Conservation (phyloP, 2,797 vertebrate genomes). For the Enoplosus armatus region DNA sequence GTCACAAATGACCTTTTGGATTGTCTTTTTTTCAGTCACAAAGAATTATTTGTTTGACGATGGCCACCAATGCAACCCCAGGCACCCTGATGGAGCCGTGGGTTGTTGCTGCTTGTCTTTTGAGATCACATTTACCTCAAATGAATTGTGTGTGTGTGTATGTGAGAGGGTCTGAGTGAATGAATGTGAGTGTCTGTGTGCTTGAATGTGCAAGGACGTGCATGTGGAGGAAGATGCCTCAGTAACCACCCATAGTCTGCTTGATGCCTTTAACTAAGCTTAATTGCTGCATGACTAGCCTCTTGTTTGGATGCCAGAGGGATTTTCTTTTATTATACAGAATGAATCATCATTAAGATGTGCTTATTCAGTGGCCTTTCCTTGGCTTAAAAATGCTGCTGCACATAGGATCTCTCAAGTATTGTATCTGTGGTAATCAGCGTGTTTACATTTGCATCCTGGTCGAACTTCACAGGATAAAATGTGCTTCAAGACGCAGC, state of each 20-base stretch:
- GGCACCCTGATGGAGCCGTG: conserved; percentile 75
- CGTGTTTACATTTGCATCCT: conserved; percentile 49
- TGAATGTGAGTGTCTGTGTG: conserved; percentile 14
- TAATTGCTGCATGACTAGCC: conserved; percentile 83
- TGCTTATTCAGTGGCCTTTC: conserved; percentile 73
- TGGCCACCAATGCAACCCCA: conserved; percentile 83
- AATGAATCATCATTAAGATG: conserved; percentile 84
- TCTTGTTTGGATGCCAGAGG: conserved; percentile 82
- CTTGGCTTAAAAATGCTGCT: conserved; percentile 55
- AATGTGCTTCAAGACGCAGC: conserved; percentile 16
- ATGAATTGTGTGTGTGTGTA: conserved; percentile 48
- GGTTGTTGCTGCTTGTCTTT: conserved; percentile 80
- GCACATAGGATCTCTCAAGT: conserved; percentile 40
- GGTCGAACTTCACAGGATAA: conserved; percentile 35
- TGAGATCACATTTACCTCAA: conserved; percentile 81
- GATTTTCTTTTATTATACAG: conserved; percentile 81
- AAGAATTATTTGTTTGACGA: conserved; percentile 83
- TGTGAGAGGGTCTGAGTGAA: conserved; percentile 30
- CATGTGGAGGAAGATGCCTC: conserved; percentile 45
- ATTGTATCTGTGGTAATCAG: conserved; percentile 54
- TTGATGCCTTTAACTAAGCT: conserved; percentile 84
- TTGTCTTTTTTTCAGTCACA: conserved; percentile 80
- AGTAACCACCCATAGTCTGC: conserved; percentile 55
- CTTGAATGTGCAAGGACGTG: conserved; percentile 17
- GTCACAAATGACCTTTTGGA: conserved; percentile 83